A percentile compares a stretch with the other conserved stretches of the same genome.
phyloP scores from a whole-genome alignment of 2,113 vertebrate genomes.

The Corydoras maculifer region DNA sequence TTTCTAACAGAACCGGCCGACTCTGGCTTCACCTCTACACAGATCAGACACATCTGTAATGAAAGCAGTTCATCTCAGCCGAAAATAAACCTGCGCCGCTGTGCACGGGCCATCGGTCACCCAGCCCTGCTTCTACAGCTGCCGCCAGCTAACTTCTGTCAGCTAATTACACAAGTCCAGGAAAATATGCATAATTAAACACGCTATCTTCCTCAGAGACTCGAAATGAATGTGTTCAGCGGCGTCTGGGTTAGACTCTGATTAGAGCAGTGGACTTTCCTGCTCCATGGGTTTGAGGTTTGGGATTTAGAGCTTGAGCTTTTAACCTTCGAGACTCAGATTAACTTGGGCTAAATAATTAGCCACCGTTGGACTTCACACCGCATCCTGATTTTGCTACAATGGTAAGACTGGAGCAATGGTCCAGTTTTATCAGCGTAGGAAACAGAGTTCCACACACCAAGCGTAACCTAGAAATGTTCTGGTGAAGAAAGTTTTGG shows the following conservation, averaged over 20 bases:
- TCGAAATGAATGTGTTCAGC: slow-evolving; percentile 14
- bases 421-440: too few species aligned
- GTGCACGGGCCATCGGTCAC: slow-evolving; percentile 21
- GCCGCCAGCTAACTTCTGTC: slow-evolving; percentile 36
- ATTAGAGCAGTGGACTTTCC: slow-evolving; percentile 27
- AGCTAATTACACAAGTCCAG: slow-evolving; percentile 49
- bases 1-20: slow-evolving; percentile 13
- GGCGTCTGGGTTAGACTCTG: slow-evolving; percentile 18
- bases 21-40: slow-evolving; percentile 22
- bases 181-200: slow-evolving; percentile 53
- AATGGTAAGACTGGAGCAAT: too few species aligned
- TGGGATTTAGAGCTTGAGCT: slow-evolving; percentile 16
- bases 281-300: not conserved
- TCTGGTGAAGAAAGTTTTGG: slow-evolving; percentile 10
- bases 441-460: not conserved
- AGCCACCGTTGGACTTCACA: too few species aligned
- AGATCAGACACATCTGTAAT: slow-evolving; percentile 42
- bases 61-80: slow-evolving; percentile 39
- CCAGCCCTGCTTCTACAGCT: slow-evolving; percentile 33
- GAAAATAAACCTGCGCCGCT: slow-evolving; percentile 29
- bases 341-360: too few species aligned
- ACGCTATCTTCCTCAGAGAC: slow-evolving; percentile 41
- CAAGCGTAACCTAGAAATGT: slow-evolving; percentile 28
- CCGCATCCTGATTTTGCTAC: too few species aligned
- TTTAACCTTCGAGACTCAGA: not conserved